These are phyloP conservation scores for Penaeus vannamei DNA, from an alignment of 1,140 invertebrate species.

Conservation along the genomic window DNA sequence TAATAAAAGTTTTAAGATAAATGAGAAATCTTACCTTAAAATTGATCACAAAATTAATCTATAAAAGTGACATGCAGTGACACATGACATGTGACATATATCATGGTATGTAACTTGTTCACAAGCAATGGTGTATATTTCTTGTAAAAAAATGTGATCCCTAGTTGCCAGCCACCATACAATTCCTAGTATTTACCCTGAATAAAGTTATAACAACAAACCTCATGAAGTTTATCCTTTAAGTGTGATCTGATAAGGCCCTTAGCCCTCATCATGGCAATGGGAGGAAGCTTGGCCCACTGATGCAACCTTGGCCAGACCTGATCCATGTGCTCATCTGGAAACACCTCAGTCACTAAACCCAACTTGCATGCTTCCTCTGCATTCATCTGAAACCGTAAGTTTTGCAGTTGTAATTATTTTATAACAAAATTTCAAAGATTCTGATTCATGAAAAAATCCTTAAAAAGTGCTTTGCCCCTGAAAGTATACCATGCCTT, in stretches of 20 bases:
- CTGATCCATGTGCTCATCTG: neutral
- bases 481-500: no score
- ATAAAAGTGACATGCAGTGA: no score
- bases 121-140: no score
- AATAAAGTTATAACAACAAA: neutral
- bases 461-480: neutral
- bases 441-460: neutral
- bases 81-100: no score
- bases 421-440: neutral
- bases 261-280: conserved; percentile 12
- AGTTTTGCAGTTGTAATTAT: neutral
- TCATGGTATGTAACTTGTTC: no score
- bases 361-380: conserved; percentile 18
- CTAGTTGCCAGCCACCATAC: no score
- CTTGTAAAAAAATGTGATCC: no score
- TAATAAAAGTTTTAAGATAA: no score
- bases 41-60: no score
- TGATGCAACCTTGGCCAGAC: neutral
- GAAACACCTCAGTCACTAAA: conserved; percentile 26
- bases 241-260: conserved; percentile 10
- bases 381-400: conserved; percentile 25
- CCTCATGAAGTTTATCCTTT: conserved; percentile 1
- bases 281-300: neutral
- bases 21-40: no score
- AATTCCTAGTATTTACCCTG: no score